phyloP scores from a whole-genome alignment of 2,113 vertebrate species.

The Andinoacara biseriatus region DNA sequence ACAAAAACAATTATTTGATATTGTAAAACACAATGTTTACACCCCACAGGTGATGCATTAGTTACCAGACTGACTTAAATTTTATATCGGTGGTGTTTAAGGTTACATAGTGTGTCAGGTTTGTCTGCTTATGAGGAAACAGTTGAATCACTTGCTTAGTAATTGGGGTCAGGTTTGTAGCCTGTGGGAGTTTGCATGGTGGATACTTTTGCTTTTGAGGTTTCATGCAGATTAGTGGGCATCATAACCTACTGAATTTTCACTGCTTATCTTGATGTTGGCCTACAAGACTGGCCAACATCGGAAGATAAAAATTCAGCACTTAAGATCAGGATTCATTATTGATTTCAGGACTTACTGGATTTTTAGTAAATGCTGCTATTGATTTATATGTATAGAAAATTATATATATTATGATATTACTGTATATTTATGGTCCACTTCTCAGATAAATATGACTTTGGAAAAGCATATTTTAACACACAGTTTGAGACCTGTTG shows the following conservation, averaged over 20 bases:
- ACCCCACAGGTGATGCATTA: too few relatives aligned
- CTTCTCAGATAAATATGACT: too few relatives aligned
- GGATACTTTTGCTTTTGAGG: not conserved
- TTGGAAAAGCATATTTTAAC: too few relatives aligned
- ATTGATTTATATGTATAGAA: not conserved
- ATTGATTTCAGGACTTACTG: not conserved
- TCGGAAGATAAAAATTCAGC: not conserved
- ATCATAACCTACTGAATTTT: not conserved
- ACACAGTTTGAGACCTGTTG: not conserved
- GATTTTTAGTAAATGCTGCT: not conserved
- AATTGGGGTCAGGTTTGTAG: slow-evolving; percentile 19
- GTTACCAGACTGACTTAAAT: too few relatives aligned
- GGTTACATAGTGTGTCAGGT: not conserved
- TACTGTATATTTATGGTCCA: too few relatives aligned
- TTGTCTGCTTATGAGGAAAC: not conserved
- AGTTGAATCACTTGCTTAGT: not conserved
- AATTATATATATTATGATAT: too few relatives aligned
- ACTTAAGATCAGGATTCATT: not conserved
- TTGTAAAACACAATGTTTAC: too few relatives aligned
- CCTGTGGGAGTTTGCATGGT: not conserved
- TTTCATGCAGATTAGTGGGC: not conserved
- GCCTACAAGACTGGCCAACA: not conserved
- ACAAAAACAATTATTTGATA: too few relatives aligned
- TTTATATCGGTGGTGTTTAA: too few relatives aligned
- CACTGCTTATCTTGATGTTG: not conserved